Conservation (phyloP, 1,140 invertebrate genomes). For the Akabosia matsudoensis region DNA sequence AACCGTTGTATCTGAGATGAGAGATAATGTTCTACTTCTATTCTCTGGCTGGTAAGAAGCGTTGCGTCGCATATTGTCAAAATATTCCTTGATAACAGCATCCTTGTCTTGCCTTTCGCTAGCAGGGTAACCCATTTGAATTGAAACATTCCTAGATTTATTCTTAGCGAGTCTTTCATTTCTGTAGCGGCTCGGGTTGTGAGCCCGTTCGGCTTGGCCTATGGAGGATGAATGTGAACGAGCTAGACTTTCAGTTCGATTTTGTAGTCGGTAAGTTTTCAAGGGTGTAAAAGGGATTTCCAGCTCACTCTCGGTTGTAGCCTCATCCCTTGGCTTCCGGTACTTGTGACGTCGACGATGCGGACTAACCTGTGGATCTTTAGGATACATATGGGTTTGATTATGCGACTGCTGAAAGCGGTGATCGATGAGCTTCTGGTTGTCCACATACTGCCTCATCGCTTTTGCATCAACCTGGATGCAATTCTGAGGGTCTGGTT, state of each 20-base stretch:
- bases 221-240: background rate
- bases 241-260: background rate
- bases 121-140: constrained; percentile 30
- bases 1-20: too few species aligned
- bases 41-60: too few species aligned
- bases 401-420: background rate
- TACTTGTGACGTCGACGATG: too few species aligned
- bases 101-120: background rate
- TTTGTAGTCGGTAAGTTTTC: background rate
- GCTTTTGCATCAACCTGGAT: constrained; percentile 3
- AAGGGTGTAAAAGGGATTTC: background rate
- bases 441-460: constrained; percentile 1
- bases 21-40: too few species aligned
- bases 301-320: background rate
- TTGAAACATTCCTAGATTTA: constrained; percentile 24
- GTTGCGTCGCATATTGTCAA: background rate
- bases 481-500: background rate
- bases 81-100: background rate
- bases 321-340: too few species aligned
- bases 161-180: background rate
- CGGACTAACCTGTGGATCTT: too few species aligned
- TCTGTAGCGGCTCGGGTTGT: background rate
- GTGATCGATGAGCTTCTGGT: background rate
- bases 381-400: too few species aligned
- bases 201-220: background rate